Base-by-base conservation (phyloP, 2,797 vertebrate species). In the Gadopsis bispinosus region DNA sequence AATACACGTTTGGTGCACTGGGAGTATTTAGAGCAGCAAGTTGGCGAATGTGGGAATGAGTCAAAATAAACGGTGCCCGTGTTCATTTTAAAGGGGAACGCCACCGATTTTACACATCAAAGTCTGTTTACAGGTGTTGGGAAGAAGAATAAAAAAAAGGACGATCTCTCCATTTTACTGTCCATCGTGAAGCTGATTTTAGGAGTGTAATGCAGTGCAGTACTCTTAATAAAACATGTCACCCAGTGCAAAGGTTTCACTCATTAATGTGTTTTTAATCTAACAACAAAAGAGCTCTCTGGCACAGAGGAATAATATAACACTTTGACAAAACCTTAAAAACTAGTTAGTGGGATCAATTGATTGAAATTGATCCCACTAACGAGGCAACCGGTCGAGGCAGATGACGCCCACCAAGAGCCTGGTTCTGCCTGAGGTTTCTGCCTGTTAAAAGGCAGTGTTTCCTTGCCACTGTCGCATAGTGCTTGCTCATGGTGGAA, bases 241-340 rank as follows among this genome's bases (percentile, higher is more conserved):
- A 31, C 20, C 26, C 37, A 68, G 37, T 31, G n/a, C 5, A 45
- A 31, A 17, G 41, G 39, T 70, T 33, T 48, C 16, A 29, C 56
- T 59, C 35, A 48, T 64, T 48, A 50, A 26, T 37, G 43, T 50
- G 56, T 70, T 70, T 43, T 20, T 39, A 51, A 70, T 71, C 29
- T n/a, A 48, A n/a, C 19, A 58, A 59, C 31, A 37, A 35, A 26
- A 54, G 17, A 39, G 54, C 41, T 22, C 51, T 16, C 5, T 9
- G 20, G 33, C 26, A 17, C 43, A 50, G 20, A 69, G 29, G 29
- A 17, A 48, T 33, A 59, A 3, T 6, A n/a, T n/a, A 6, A 14
- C 16, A 22, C 16, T 55, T 8, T 35, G 54, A 20, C 14, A 17
- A 5, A n/a, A 16, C n/a, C 26, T 4, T 17, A n/a, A 41, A 26